Percentiles rank a stretch among this genome's conserved stretches.
phyloP scores from a whole-genome alignment of 2,113 vertebrate species.

The Cranoglanis bouderius region DNA sequence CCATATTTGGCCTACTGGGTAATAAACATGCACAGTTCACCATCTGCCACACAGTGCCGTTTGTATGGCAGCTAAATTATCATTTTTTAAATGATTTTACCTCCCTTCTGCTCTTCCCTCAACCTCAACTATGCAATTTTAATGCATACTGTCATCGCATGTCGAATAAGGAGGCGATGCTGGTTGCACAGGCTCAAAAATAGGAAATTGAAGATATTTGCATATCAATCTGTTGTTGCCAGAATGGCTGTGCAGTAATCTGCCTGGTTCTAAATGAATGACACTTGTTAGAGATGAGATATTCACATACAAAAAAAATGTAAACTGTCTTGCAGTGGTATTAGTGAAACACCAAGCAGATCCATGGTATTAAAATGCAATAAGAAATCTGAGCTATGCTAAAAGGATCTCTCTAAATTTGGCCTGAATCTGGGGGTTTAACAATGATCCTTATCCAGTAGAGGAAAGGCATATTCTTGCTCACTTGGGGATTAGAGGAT shows the following conservation, averaged over 20 bases:
- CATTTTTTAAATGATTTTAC: constrained; percentile 33
- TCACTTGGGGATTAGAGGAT: constrained; percentile 33
- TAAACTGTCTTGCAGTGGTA: constrained; percentile 64
- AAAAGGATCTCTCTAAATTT: constrained; percentile 55
- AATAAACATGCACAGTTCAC: constrained; percentile 58
- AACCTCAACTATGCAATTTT: constrained; percentile 29
- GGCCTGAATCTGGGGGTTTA: constrained; percentile 64
- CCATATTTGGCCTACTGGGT: constrained; percentile 60
- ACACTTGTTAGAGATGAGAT: constrained; percentile 61
- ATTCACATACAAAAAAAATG: constrained; percentile 71
- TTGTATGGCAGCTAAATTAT: constrained; percentile 42
- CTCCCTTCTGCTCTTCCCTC: constrained; percentile 28
- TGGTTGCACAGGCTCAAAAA: constrained; percentile 55
- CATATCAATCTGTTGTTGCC: constrained; percentile 65
- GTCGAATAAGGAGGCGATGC: constrained; percentile 10
- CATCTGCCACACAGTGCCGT: constrained; percentile 43
- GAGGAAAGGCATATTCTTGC: constrained; percentile 53
- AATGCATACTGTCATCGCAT: constrained; percentile 3
- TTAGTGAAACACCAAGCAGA: constrained; percentile 61
- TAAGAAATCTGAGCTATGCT: constrained; percentile 60
- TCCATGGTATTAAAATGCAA: constrained; percentile 66
- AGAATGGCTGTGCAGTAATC: constrained; percentile 58
- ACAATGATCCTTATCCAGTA: constrained; percentile 59
- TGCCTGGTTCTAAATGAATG: constrained; percentile 62
- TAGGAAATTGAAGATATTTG: constrained; percentile 48